Evolutionary conservation across 2,888 invertebrate genomes (phyloP).

Genomic region (Tenthredo amoena): DNA sequence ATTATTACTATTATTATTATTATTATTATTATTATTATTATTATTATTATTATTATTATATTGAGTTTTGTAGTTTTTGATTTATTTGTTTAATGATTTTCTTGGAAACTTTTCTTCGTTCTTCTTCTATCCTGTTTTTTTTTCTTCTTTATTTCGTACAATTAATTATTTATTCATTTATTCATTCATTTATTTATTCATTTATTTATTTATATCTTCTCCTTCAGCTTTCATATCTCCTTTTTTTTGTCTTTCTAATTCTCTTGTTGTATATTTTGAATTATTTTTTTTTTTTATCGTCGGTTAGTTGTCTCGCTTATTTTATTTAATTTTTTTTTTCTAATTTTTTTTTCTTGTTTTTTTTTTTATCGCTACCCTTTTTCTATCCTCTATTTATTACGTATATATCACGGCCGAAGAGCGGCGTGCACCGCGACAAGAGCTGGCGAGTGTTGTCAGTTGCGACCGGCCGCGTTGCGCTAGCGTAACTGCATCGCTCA

Average conservation of each 20-base stretch:
- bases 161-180: not conserved
- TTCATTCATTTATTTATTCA: not conserved
- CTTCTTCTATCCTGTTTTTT: not conserved
- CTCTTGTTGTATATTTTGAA: not conserved
- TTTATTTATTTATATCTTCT: not conserved
- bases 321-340: not conserved
- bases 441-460: constrained; percentile 61
- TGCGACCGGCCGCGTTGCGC: constrained; percentile 78
- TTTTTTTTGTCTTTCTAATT: not conserved
- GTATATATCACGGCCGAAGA: constrained; percentile 46
- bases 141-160: not conserved
- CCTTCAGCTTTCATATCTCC: not conserved
- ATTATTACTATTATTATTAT: not conserved
- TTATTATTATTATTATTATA: not conserved
- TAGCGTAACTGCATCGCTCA: constrained; percentile 78
- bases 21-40: constrained; percentile 1
- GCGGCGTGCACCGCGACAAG: constrained; percentile 49
- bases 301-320: not conserved
- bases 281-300: not conserved
- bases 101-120: not conserved
- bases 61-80: constrained; percentile 1
- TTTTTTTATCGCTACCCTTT: not conserved
- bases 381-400: constrained; percentile 23
- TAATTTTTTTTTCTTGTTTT: not conserved
- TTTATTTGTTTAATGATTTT: not conserved